Conservation (phyloP, 2,888 invertebrate genomes). For the Mimumesa dahlbomi region DNA sequence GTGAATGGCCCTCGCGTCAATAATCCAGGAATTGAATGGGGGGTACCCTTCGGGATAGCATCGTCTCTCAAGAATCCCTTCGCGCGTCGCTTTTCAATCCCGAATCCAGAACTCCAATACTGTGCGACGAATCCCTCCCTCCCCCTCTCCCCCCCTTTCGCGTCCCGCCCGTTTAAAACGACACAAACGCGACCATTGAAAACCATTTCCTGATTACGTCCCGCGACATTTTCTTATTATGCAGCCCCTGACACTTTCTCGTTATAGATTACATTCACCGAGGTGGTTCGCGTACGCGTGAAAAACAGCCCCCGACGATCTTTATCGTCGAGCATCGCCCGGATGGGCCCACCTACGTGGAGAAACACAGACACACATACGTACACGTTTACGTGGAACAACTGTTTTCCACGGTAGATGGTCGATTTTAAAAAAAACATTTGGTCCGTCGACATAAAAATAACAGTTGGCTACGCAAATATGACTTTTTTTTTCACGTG, state of each 20-base stretch:
- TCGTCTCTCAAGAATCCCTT: constrained; percentile 45
- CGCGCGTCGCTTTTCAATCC: constrained; percentile 54
- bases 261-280: constrained; percentile 36
- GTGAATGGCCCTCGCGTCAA: constrained; percentile 49
- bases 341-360: too few species aligned
- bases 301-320: constrained; percentile 10
- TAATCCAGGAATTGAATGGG: constrained; percentile 48
- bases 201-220: constrained; percentile 48
- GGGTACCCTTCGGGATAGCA: constrained; percentile 25
- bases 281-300: not conserved
- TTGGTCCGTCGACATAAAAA: not conserved
- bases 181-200: constrained; percentile 30
- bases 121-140: too few species aligned
- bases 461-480: not conserved
- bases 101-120: constrained; percentile 47
- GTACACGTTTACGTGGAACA: not conserved
- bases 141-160: constrained; percentile 25
- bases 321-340: too few species aligned
- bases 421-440: not conserved
- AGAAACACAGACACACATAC: too few species aligned
- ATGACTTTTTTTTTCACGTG: not conserved
- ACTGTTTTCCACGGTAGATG: constrained; percentile 6
- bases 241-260: constrained; percentile 37
- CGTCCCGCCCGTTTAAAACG: constrained; percentile 29
- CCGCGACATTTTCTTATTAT: constrained; percentile 34